Evolutionary conservation across 2,113 vertebrate species (phyloP).

Genomic region (Cinclus cinclus): DNA sequence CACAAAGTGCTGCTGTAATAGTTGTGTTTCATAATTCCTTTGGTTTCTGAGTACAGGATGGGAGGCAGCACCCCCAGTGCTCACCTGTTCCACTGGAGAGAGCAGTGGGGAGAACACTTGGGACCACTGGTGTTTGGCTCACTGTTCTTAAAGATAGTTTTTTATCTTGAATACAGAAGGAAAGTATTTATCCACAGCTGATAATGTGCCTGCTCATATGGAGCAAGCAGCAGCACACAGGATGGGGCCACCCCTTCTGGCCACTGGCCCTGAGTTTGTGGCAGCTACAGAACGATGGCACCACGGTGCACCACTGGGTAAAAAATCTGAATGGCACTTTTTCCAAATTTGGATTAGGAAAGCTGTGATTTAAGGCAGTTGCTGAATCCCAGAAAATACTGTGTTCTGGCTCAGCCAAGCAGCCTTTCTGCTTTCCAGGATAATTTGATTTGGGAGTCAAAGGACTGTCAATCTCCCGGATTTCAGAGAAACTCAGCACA

Average conservation of each 20-base stretch:
- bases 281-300: fast-evolving
- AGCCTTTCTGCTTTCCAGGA: conserved; percentile 27
- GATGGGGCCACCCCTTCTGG: not conserved
- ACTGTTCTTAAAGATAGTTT: not conserved
- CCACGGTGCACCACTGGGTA: fast-evolving
- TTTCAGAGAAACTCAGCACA: not conserved
- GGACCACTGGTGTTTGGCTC: not conserved
- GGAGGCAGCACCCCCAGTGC: not conserved
- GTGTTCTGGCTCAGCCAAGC: not conserved
- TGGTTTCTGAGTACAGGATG: not conserved
- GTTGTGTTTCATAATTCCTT: not conserved
- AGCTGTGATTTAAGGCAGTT: not conserved
- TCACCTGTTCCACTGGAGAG: not conserved
- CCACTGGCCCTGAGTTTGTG: not conserved
- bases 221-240: fast-evolving
- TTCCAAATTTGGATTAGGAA: not conserved
- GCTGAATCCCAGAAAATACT: not conserved
- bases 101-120: not conserved
- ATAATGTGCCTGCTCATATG: not conserved
- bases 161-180: not conserved
- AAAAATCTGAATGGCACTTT: not conserved
- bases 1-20: not conserved
- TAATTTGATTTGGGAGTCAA: not conserved
- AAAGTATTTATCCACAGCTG: not conserved
- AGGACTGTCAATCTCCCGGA: not conserved